Percentiles rank a stretch among this genome's conserved stretches.
Conservation (phyloP, 2,888 invertebrate species). For the Lasiommata megera region DNA sequence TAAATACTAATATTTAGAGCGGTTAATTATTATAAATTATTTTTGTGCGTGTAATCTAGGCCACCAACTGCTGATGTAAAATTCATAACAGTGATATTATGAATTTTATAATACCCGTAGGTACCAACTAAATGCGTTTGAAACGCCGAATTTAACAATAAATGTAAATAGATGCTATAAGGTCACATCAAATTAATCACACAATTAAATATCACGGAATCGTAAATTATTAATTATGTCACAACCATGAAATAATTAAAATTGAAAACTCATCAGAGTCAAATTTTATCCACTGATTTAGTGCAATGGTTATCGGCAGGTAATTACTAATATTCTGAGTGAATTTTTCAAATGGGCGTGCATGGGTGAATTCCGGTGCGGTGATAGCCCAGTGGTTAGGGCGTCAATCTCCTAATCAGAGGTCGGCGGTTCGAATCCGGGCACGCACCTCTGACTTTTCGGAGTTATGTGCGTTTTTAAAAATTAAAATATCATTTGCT, state of each 20-base stretch:
- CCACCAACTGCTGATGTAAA: neutral
- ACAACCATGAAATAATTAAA: conserved; percentile 28
- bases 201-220: conserved; percentile 28
- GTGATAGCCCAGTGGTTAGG: too few species aligned
- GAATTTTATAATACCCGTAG: too few species aligned
- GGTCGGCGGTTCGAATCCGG: too few species aligned
- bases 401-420: too few species aligned
- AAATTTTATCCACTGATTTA: conserved; percentile 25
- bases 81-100: neutral
- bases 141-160: neutral
- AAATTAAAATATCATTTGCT: too few species aligned
- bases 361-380: too few species aligned
- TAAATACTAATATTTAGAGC: neutral
- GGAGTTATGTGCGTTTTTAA: too few species aligned
- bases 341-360: too few species aligned
- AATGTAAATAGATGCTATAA: conserved; percentile 24
- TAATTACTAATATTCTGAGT: neutral
- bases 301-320: conserved; percentile 15
- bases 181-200: conserved; percentile 27
- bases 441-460: too few species aligned
- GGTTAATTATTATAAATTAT: conserved; percentile 5
- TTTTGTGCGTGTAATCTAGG: neutral
- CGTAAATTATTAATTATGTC: conserved; percentile 24
- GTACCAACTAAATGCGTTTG: neutral
- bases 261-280: conserved; percentile 24